These are phyloP conservation scores for Falco novaeseelandiae DNA, from an alignment of 2,797 vertebrate species.

Conservation along the genomic window DNA sequence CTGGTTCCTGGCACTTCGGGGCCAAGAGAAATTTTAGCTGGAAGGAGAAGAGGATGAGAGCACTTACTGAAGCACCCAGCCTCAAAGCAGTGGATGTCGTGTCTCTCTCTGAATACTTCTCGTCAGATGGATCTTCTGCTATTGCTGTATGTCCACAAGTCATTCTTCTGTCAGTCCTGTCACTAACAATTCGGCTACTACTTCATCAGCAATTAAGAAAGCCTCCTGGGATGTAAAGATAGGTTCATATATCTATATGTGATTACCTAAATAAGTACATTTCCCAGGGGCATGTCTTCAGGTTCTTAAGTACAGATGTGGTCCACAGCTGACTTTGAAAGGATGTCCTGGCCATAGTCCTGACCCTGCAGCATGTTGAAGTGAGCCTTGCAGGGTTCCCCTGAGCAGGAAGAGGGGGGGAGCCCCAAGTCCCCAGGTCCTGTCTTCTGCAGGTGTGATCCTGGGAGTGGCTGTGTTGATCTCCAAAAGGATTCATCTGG, in stretches of 20 bases:
- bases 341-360: not conserved
- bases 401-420: not conserved
- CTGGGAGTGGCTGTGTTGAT: not conserved
- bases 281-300: not conserved
- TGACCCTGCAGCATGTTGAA: not conserved
- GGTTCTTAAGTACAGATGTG: not conserved
- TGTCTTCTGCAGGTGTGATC: not conserved
- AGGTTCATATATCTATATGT: not conserved
- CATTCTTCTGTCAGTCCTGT: not conserved
- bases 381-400: not conserved
- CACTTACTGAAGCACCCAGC: not conserved
- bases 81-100: not conserved
- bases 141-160: rapidly evolving
- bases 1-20: rapidly evolving
- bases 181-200: not conserved
- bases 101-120: not conserved
- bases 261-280: not conserved
- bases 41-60: not conserved
- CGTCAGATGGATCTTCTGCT: not conserved
- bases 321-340: not conserved
- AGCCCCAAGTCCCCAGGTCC: not conserved
- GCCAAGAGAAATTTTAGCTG: not conserved
- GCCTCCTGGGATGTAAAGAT: not conserved
- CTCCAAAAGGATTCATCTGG: not conserved
- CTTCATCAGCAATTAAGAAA: not conserved